phyloP scores from a whole-genome alignment of 2,888 invertebrate genomes.

The Eristalis tenax region DNA sequence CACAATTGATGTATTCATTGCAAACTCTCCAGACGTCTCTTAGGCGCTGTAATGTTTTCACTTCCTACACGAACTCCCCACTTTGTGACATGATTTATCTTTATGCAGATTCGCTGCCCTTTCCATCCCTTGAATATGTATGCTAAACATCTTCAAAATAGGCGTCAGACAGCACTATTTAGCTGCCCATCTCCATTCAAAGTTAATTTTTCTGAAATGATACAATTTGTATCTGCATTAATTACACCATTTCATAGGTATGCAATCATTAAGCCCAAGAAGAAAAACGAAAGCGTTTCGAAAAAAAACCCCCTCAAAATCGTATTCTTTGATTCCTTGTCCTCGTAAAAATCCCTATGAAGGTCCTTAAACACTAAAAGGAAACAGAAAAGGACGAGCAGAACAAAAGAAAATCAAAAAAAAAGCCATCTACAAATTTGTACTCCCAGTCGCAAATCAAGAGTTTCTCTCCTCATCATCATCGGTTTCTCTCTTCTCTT shows the following conservation, averaged over 20 bases:
- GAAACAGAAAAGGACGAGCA: not conserved
- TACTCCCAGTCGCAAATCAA: conserved; percentile 15
- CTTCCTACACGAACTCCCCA: no score
- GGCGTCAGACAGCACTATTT: no score
- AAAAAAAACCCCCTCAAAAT: not conserved
- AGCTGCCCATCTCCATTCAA: not conserved
- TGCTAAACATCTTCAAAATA: no score
- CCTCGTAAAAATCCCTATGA: not conserved
- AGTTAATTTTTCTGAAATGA: not conserved
- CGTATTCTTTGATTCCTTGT: not conserved
- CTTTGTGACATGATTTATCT: no score
- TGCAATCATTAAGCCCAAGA: not conserved
- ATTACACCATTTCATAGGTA: not conserved
- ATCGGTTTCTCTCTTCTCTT: conserved; percentile 8
- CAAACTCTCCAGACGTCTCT: no score
- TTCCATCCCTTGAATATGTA: no score
- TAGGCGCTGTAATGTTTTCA: no score
- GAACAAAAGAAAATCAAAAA: not conserved
- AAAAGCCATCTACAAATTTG: conserved; percentile 41
- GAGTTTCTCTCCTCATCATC: conserved; percentile 20
- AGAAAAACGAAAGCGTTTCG: not conserved
- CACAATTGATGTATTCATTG: no score
- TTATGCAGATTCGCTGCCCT: no score
- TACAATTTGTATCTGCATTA: not conserved
- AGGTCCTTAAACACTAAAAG: conserved; percentile 21